Evolutionary conservation across 2,888 invertebrate species (phyloP).

Genomic region (Idaea biselata): DNA sequence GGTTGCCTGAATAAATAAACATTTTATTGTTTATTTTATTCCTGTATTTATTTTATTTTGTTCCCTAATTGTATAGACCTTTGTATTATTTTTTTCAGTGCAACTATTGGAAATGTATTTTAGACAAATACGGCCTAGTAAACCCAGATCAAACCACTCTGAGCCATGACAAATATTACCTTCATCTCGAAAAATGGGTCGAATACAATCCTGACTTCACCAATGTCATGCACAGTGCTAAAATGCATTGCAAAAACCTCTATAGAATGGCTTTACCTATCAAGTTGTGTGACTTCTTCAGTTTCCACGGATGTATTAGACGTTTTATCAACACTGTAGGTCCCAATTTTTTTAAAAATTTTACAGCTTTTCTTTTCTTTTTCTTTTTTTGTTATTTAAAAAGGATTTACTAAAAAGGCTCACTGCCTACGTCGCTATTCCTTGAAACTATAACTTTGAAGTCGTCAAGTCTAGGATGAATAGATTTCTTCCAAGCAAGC

Average conservation of each 20-base stretch:
- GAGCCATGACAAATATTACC: slow-evolving; percentile 46
- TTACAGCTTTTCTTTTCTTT: background rate
- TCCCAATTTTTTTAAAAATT: background rate
- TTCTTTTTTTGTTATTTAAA: background rate
- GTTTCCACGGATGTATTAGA: slow-evolving; percentile 48
- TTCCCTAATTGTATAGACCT: too few relatives aligned
- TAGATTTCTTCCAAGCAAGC: too few relatives aligned
- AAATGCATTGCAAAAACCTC: slow-evolving; percentile 42
- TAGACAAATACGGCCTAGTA: slow-evolving; percentile 48
- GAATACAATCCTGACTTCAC: slow-evolving; percentile 48
- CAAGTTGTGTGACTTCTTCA: slow-evolving; percentile 39
- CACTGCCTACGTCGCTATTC: too few relatives aligned
- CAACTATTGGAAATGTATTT: slow-evolving; percentile 49
- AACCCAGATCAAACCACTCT: slow-evolving; percentile 24
- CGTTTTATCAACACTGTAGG: slow-evolving; percentile 46
- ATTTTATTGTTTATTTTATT: too few relatives aligned
- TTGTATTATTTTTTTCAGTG: slow-evolving; percentile 42
- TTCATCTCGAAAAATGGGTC: slow-evolving; percentile 56
- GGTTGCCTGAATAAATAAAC: too few relatives aligned
- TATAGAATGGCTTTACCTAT: slow-evolving; percentile 39
- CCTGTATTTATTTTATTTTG: too few relatives aligned
- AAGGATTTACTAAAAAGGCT: too few relatives aligned
- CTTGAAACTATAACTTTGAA: too few relatives aligned
- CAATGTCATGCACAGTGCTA: slow-evolving; percentile 43
- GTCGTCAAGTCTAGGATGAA: too few relatives aligned